phyloP scores from a whole-genome alignment of 2,113 vertebrate species.

The Ictalurus furcatus region DNA sequence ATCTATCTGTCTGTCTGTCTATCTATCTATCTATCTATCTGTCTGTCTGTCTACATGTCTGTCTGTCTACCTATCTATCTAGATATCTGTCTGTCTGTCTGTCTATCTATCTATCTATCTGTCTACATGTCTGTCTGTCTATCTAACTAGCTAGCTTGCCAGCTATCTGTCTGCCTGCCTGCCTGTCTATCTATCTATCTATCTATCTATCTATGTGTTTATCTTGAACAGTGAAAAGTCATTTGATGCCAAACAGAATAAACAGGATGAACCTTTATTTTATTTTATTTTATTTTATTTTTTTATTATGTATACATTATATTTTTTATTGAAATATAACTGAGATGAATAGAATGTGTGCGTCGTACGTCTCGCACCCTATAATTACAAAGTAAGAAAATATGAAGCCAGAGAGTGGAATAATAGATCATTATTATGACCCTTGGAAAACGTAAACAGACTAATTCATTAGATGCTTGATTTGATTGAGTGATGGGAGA shows the following conservation, averaged over 20 bases:
- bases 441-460: neutral
- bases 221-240: no score
- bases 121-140: neutral
- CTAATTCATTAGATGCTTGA: conserved; percentile 5
- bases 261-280: neutral
- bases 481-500: neutral
- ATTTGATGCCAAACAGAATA: neutral
- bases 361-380: neutral
- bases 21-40: neutral
- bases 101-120: neutral
- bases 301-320: neutral
- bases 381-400: neutral
- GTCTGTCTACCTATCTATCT: no score
- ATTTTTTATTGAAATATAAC: neutral
- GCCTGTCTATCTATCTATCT: neutral
- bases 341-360: neutral
- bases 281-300: neutral
- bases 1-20: neutral
- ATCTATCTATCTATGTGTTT: neutral
- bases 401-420: neutral
- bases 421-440: neutral
- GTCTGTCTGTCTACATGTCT: no score
- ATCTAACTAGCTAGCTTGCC: no score
- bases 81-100: neutral
- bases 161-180: neutral